Evolutionary conservation across 2,797 vertebrate species (phyloP).

Genomic region (Syngnathus rostellatus): DNA sequence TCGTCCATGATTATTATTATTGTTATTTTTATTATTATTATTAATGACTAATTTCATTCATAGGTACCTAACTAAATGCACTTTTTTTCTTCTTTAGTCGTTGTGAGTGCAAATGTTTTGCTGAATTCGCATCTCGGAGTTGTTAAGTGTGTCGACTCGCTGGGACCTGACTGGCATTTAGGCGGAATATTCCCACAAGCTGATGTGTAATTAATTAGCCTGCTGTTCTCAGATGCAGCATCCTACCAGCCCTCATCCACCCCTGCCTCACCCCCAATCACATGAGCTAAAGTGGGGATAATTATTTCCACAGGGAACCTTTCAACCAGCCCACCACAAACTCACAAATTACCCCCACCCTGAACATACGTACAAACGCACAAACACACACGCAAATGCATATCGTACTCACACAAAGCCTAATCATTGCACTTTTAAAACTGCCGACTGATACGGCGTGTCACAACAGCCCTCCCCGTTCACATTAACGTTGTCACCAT

Average conservation of each 20-base stretch:
- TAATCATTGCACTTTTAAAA: slow-evolving; percentile 34
- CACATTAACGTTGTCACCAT: slow-evolving; percentile 31
- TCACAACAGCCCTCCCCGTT: slow-evolving; percentile 32
- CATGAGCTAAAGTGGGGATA: slow-evolving; percentile 63
- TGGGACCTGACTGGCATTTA: slow-evolving; percentile 57
- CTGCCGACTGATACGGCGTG: slow-evolving; percentile 42
- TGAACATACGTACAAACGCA: slow-evolving; percentile 17
- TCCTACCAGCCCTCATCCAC: slow-evolving; percentile 45
- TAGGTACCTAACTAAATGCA: background rate
- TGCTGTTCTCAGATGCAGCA: slow-evolving; percentile 57
- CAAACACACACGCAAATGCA: too few relatives aligned
- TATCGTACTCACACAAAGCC: slow-evolving; percentile 13
- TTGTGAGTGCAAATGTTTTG: slow-evolving; percentile 3
- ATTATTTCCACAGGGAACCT: slow-evolving; percentile 69
- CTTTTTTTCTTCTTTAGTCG: background rate
- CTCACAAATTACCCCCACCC: slow-evolving; percentile 39
- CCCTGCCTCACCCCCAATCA: slow-evolving; percentile 45
- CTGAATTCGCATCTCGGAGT: slow-evolving; percentile 9
- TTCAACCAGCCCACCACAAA: slow-evolving; percentile 31
- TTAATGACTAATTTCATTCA: too few relatives aligned
- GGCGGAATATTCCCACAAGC: slow-evolving; percentile 56
- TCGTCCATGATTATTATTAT: too few relatives aligned
- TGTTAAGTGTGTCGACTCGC: slow-evolving; percentile 53
- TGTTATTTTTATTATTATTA: too few relatives aligned
- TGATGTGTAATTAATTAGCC: slow-evolving; percentile 62